Evolutionary conservation across 2,113 vertebrate species (phyloP).

Genomic region (Theristicus caerulescens): DNA sequence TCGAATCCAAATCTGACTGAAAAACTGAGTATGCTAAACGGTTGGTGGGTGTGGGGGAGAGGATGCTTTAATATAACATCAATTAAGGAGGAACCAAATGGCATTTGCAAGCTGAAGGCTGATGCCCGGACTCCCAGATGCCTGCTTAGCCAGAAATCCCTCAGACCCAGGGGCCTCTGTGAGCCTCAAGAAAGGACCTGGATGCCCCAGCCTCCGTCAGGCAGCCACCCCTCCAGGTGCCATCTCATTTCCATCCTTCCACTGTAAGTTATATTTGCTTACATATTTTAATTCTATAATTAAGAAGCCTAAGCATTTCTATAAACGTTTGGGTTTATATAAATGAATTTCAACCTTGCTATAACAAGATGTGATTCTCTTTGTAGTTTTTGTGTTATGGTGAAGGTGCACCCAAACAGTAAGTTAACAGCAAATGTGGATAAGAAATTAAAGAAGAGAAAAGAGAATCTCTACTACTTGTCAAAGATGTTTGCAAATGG

Average conservation of each 20-base stretch:
- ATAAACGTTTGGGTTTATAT: neutral
- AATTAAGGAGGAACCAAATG: neutral
- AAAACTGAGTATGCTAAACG: neutral
- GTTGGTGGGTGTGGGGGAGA: neutral
- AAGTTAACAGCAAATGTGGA: neutral
- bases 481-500: neutral
- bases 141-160: neutral
- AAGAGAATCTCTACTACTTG: neutral
- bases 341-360: neutral
- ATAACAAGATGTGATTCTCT: neutral
- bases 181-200: neutral
- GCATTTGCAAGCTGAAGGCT: neutral
- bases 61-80: neutral
- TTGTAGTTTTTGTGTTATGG: neutral
- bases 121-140: neutral
- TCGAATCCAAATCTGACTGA: neutral
- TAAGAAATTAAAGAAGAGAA: neutral
- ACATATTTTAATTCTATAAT: no score
- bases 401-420: neutral
- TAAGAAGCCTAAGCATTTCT: neutral
- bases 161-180: accelerated
- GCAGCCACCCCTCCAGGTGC: neutral
- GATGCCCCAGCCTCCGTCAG: neutral
- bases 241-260: neutral
- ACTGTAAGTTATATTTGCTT: neutral